Percentiles rank a stretch among this genome's conserved stretches.
phyloP scores from a whole-genome alignment of 64 coral and sea anemone genomes.

The Acropora yongei region DNA sequence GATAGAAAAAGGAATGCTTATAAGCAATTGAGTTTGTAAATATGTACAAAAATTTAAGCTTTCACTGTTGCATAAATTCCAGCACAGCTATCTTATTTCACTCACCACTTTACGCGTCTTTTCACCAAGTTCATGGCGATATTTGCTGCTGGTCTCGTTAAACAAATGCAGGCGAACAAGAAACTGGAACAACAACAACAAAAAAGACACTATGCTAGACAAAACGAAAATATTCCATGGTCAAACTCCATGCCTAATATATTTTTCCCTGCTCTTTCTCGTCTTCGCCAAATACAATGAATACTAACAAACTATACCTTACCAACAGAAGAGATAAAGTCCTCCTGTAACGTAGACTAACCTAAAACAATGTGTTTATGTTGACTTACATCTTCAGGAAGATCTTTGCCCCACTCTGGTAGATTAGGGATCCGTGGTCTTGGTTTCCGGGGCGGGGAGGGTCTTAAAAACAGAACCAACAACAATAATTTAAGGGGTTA shows the following conservation, averaged over 20 bases:
- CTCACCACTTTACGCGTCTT: slow-evolving; percentile 93
- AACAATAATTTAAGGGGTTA: too few relatives aligned
- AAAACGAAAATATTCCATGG: background rate
- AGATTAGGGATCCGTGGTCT: slow-evolving; percentile 72
- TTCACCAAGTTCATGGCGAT: slow-evolving; percentile 83
- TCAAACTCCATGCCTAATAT: too few relatives aligned
- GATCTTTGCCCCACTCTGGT: slow-evolving; percentile 95
- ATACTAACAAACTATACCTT: too few relatives aligned
- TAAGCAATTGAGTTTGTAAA: too few relatives aligned
- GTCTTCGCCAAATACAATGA: too few relatives aligned
- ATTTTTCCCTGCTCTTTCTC: too few relatives aligned
- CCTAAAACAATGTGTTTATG: background rate
- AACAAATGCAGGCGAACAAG: slow-evolving; percentile 92
- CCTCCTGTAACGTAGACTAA: too few relatives aligned
- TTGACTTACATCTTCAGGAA: slow-evolving; percentile 88
- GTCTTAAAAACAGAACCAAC: slow-evolving; percentile 20
- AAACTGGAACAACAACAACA: slow-evolving; percentile 51
- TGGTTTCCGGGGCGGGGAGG: slow-evolving; percentile 51
- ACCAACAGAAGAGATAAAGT: too few relatives aligned
- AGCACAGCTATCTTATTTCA: background rate
- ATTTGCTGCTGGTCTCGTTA: slow-evolving; percentile 86
- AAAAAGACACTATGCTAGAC: background rate
- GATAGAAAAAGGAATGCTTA: too few relatives aligned
- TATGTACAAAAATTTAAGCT: too few relatives aligned
- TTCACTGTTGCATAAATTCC: too few relatives aligned